Conservation (phyloP, 37 sponge, comb jelly and placozoan species). For the Spongia lamella region DNA sequence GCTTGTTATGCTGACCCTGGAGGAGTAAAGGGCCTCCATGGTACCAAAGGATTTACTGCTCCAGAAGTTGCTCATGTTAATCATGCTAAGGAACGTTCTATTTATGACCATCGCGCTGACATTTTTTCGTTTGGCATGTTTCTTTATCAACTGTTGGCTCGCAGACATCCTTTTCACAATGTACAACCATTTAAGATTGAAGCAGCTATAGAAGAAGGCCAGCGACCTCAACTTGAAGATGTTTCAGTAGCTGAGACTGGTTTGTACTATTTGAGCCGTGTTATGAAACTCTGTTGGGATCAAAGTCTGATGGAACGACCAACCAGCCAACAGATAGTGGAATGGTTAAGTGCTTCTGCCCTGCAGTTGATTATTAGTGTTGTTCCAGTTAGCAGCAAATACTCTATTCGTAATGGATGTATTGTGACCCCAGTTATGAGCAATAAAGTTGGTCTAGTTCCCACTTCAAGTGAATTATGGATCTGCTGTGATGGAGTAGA, state of each 20-base stretch:
- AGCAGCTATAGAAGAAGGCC: slow-evolving; percentile 46
- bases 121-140: slow-evolving; percentile 85
- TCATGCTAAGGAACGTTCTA: slow-evolving; percentile 60
- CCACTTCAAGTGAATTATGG: slow-evolving; percentile 57
- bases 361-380: slow-evolving; percentile 72
- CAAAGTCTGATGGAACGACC: slow-evolving; percentile 65
- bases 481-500: slow-evolving; percentile 63
- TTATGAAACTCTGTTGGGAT: slow-evolving; percentile 87
- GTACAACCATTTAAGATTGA: slow-evolving; percentile 56
- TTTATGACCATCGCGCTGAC: slow-evolving; percentile 79
- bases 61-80: slow-evolving; percentile 84
- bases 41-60: slow-evolving; percentile 89
- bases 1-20: slow-evolving; percentile 66
- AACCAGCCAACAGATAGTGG: slow-evolving; percentile 28
- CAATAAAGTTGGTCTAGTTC: slow-evolving; percentile 20
- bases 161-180: slow-evolving; percentile 68
- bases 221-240: slow-evolving; percentile 71
- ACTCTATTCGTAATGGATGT: slow-evolving; percentile 46
- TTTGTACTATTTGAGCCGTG: slow-evolving; percentile 56
- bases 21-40: slow-evolving; percentile 68
- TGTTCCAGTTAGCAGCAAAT: slow-evolving; percentile 43
- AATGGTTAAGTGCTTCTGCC: slow-evolving; percentile 15
- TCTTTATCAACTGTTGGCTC: slow-evolving; percentile 84
- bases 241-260: slow-evolving; percentile 54
- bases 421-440: slow-evolving; percentile 30